These are phyloP conservation scores for Petrosia ficiformis DNA, from an alignment of 37 sponge, comb jelly and placozoan species.

Conservation along the genomic window DNA sequence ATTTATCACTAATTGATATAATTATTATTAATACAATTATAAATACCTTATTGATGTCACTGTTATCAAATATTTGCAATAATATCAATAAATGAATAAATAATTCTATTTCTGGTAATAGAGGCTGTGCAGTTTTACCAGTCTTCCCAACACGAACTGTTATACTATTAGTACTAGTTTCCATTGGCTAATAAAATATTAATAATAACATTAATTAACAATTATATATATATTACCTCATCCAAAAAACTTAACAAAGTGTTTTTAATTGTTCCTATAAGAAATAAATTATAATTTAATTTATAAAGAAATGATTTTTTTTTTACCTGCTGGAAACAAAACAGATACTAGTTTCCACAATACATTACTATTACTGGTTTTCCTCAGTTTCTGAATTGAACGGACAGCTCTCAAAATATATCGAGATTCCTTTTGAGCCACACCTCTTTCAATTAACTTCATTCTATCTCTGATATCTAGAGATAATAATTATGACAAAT, in stretches of 20 bases:
- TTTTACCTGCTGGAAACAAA: slow-evolving; percentile 32
- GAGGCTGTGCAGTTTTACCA: background rate
- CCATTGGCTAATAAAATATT: slow-evolving; percentile 48
- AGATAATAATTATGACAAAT: background rate
- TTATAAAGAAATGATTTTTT: background rate
- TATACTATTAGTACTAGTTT: slow-evolving; percentile 3
- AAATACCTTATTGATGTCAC: slow-evolving; percentile 49
- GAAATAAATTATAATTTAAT: background rate
- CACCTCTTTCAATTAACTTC: slow-evolving; percentile 77
- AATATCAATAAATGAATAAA: slow-evolving; percentile 85
- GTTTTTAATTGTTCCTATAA: slow-evolving; percentile 10
- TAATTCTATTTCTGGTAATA: slow-evolving; percentile 68
- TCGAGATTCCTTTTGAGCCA: slow-evolving; percentile 80
- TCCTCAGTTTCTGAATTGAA: slow-evolving; percentile 61
- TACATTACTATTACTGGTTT: slow-evolving; percentile 65
- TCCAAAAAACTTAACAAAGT: slow-evolving; percentile 10
- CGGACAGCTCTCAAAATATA: slow-evolving; percentile 83
- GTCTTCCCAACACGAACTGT: slow-evolving; percentile 45
- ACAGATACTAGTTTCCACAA: slow-evolving; percentile 54
- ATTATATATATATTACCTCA: slow-evolving; percentile 7
- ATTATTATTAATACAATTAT: background rate
- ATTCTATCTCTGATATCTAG: slow-evolving; percentile 84
- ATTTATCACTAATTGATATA: background rate
- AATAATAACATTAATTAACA: background rate
- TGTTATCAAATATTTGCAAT: slow-evolving; percentile 63